Evolutionary conservation across 2,888 invertebrate species (phyloP), one percentile per base, ranked within the genome.

Genomic region (Blastobasis adustella): DNA sequence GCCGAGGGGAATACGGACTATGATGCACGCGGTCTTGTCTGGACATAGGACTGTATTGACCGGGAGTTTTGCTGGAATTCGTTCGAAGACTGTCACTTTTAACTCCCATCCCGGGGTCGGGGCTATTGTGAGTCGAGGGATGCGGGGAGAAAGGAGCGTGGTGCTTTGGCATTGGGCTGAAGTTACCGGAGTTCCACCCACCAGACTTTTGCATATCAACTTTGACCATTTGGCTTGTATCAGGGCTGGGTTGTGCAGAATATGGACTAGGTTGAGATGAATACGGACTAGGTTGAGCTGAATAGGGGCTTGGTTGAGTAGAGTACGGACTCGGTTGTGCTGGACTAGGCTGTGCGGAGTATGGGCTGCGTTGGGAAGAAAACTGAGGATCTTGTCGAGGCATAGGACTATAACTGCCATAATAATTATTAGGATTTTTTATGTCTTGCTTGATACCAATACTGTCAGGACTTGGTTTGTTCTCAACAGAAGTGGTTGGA

Each of bases 271-370:
- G 85, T 58, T 86, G 86, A 5, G 85, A 82, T n/a, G 87, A 85
- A 57, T 87, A 88, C 0, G 87, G 87, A 60, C 86, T 86, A 23
- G 83, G 86, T 51, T 86, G 86, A 4, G 86, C 71, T 5, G 86
- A 86, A 60, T 87, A 87, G 0, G 86, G 82, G 57, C 86, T 86
- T 37, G 85, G 86, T 53, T 86, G 86, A 0, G 86, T 75, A 4
- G 86, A 85, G 53, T 87, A 87, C 0, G 88, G 87, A 60, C 88
- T 88, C 37, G 88, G 89, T 57, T 88, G 89, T 42, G 87, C 82
- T 50, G 79, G 81, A 54, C 84, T 84, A 48, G 86, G 87, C 63
- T 86, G 86, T 40, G 87, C 79, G 4, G 87, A 86, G 58, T 88
- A 88, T 2, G 88, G 89, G 63, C 89, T 89, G 54, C 84, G 73